phyloP scores from a whole-genome alignment of 1,140 invertebrate genomes.

The Rhagoletis pomonella region DNA sequence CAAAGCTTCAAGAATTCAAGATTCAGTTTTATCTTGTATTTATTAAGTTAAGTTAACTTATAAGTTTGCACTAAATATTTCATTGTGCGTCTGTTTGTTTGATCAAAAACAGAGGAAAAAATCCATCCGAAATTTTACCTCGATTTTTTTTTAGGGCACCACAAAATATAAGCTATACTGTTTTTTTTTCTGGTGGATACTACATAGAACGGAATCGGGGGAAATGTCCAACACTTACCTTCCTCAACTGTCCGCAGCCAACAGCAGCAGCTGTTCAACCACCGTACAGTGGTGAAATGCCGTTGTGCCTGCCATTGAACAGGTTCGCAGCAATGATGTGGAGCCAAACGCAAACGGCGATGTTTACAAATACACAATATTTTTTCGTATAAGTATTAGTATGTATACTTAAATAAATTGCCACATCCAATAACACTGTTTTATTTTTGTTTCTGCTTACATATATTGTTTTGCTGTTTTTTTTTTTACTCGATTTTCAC shows the following conservation, averaged over 20 bases:
- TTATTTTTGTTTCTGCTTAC: background rate
- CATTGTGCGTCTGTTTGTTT: too few species aligned
- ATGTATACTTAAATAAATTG: background rate
- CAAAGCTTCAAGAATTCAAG: too few species aligned
- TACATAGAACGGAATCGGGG: background rate
- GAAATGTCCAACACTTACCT: slow-evolving; percentile 53
- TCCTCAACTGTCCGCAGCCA: slow-evolving; percentile 49
- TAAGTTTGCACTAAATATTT: too few species aligned
- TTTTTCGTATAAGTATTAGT: background rate
- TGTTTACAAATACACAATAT: background rate
- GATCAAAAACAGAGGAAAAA: too few species aligned
- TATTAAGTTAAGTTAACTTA: too few species aligned
- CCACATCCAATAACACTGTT: background rate
- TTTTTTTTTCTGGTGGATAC: too few species aligned
- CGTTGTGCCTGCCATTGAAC: slow-evolving; percentile 34
- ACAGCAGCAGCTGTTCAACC: slow-evolving; percentile 54
- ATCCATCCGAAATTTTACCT: too few species aligned
- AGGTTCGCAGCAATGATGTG: slow-evolving; percentile 23
- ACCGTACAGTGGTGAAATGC: slow-evolving; percentile 47
- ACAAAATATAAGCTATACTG: too few species aligned
- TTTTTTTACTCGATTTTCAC: background rate
- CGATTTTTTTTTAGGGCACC: too few species aligned
- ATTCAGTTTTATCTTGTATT: too few species aligned
- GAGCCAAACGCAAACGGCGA: slow-evolving; percentile 3
- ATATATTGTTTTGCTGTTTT: background rate